Base-by-base conservation (phyloP, 2,113 vertebrate species). In the Heterotis niloticus region DNA sequence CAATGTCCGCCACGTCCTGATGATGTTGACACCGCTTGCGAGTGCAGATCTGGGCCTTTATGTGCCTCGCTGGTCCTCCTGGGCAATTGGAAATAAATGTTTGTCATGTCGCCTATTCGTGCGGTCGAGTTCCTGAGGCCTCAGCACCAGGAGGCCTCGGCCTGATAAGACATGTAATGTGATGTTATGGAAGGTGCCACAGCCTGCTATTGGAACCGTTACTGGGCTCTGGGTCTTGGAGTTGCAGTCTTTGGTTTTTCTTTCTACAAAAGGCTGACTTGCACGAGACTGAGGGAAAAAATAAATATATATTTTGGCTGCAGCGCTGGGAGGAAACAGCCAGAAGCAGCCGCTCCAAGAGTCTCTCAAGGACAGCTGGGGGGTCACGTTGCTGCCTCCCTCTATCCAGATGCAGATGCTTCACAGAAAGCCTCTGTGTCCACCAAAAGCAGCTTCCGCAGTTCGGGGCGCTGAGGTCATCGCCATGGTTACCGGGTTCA, bases 191-290 rank as follows among this genome's bases (percentile, higher is more conserved):
- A 24, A n/a, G 51, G 44, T 51, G 54, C n/a, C 70, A 17, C 70
- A 10, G n/a, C 13, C 20, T 54, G 70, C 44, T 44, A 54, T 18
- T 72, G 24, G 54, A 72, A 56, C 34, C 51, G 24, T 72, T 72
- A 72, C n/a, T 72, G 59, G 70, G 44, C 70, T n/a, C n/a, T 54
- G 70, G 51, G 70, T 44, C 23, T 44, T 4, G 54, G 51, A 44
- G 52, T 4, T 23, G 16, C n/a, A 54, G 54, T 70, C 68, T 70
- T 34, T 72, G 70, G 51, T 9, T 72, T 72, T 72, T 72, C 34
- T 72, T 72, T 72, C 34, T 17, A 17, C n/a, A 54, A 72, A 72
- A 72, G 23, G 70, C 70, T 72, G 70, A 72, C 70, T 5, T n/a
- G n/a, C 14, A 44, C 52, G 52, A 51, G 51, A 56, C 70, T 56